Conservation (phyloP, 2,888 invertebrate species). For the Eucera pruinosa region DNA sequence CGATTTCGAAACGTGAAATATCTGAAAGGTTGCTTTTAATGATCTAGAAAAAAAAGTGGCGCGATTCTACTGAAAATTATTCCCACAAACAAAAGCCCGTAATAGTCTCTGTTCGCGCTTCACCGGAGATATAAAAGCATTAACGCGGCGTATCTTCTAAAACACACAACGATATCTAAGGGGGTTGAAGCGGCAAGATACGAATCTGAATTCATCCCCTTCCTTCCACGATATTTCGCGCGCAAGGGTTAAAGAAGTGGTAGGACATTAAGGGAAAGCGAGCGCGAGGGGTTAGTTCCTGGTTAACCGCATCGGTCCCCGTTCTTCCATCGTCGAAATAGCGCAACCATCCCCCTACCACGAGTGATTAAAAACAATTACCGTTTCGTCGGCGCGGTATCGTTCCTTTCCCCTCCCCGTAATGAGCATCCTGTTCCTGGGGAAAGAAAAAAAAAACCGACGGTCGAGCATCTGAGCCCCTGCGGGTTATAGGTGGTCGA, state of each 20-base stretch:
- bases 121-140: slow-evolving; percentile 29
- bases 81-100: not conserved
- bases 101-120: not conserved
- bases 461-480: slow-evolving; percentile 75
- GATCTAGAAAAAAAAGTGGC: not conserved
- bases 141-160: slow-evolving; percentile 31
- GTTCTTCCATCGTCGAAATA: slow-evolving; percentile 64
- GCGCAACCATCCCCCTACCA: slow-evolving; percentile 60
- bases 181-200: slow-evolving; percentile 37
- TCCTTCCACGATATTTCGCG: slow-evolving; percentile 34
- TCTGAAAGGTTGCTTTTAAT: not conserved
- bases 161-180: slow-evolving; percentile 11
- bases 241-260: slow-evolving; percentile 65
- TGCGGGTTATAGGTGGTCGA: slow-evolving; percentile 76
- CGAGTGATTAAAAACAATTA: slow-evolving; percentile 83
- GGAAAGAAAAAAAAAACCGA: slow-evolving; percentile 42
- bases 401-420: slow-evolving; percentile 64
- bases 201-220: slow-evolving; percentile 52
- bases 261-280: slow-evolving; percentile 66
- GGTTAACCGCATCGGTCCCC: slow-evolving; percentile 72
- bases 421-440: slow-evolving; percentile 71
- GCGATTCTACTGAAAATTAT: not conserved
- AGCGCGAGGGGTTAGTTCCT: slow-evolving; percentile 59
- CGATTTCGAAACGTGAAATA: not conserved
- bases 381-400: slow-evolving; percentile 75